These are phyloP conservation scores for Idris sp. DNA, from an alignment of 1,140 invertebrate species.

Conservation along the genomic window DNA sequence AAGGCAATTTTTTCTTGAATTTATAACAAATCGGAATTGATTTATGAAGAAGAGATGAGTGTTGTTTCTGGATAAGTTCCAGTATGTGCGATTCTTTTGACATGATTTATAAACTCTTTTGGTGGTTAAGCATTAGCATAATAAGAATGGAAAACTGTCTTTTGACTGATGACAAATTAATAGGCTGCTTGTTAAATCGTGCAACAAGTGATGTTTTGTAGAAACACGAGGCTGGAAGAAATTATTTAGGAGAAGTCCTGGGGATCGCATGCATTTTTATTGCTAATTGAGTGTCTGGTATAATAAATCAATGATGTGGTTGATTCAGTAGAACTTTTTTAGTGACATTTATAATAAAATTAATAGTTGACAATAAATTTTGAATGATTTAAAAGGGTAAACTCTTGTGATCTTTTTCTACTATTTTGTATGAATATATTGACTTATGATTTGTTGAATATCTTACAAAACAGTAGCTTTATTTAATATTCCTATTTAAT, in stretches of 20 bases:
- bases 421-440: too few species aligned
- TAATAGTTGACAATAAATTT: too few species aligned
- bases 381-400: too few species aligned
- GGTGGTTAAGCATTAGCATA: conserved; percentile 1
- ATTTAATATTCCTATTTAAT: too few species aligned
- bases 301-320: too few species aligned
- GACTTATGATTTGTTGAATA: too few species aligned
- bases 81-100: background rate
- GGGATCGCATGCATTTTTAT: conserved; percentile 28
- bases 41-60: conserved; percentile 8
- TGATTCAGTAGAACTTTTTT: too few species aligned
- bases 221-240: too few species aligned
- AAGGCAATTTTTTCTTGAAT: conserved; percentile 3
- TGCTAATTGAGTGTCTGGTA: conserved; percentile 25
- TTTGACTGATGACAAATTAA: conserved; percentile 18
- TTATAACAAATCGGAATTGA: conserved; percentile 12
- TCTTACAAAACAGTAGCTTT: too few species aligned
- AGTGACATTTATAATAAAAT: too few species aligned
- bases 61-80: background rate
- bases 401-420: too few species aligned
- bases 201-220: conserved; percentile 1
- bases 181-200: background rate
- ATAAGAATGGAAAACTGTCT: conserved; percentile 12
- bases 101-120: conserved; percentile 1
- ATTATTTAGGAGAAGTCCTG: conserved; percentile 11